A percentile compares a stretch with the other conserved stretches of the same genome.
phyloP scores from a whole-genome alignment of 2,113 vertebrate species.

The Phalacrocorax aristotelis region DNA sequence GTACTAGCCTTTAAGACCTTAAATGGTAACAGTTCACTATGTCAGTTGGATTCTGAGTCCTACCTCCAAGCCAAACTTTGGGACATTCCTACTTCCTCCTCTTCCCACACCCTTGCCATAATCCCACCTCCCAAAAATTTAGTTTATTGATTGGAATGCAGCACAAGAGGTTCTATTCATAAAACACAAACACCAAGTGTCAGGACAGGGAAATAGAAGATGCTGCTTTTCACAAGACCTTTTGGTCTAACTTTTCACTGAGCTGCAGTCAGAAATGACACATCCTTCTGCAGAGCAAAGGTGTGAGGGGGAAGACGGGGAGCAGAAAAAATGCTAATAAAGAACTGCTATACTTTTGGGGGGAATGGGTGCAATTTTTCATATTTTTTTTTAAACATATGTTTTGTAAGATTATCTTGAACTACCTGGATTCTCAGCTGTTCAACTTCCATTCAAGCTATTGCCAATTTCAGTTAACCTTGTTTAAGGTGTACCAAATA shows the following conservation, averaged over 20 bases:
- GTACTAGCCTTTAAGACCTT: neutral
- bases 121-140: neutral
- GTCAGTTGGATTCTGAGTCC: neutral
- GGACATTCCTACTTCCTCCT: neutral
- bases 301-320: neutral
- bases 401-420: neutral
- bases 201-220: neutral
- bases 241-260: neutral
- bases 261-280: neutral
- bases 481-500: neutral
- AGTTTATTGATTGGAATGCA: neutral
- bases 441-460: neutral
- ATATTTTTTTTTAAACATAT: neutral
- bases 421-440: neutral
- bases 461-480: neutral
- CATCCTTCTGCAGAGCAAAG: neutral
- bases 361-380: neutral
- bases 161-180: neutral
- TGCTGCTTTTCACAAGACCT: neutral
- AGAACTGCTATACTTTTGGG: neutral
- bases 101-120: neutral
- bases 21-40: neutral
- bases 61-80: neutral
- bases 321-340: neutral
- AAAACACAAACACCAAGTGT: neutral